Evolutionary conservation across 2,113 vertebrate species (phyloP), one percentile per base, ranked within the genome.

Genomic region (Mungos mungo): DNA sequence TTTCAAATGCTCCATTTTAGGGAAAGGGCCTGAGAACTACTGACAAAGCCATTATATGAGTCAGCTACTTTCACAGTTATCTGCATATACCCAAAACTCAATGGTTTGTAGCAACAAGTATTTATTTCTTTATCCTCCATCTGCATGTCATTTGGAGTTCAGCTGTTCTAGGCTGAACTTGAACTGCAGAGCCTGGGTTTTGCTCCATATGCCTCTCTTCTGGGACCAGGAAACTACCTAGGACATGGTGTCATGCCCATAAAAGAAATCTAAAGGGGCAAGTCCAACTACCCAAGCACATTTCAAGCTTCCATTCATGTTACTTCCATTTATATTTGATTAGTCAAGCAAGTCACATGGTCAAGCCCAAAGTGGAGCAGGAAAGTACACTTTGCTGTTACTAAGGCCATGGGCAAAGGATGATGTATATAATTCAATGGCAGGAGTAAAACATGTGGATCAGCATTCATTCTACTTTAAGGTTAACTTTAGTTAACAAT

Each of bases 211-310:
- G 3, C 76, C 93, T 93, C 10, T 77, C 47, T 85, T 88, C 82
- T 72, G 65, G 45, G n/a, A 88, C 15, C 12, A 65, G 31, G 11
- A 77, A 11, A 16, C 77, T 76, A 65, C 65, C 27, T 16, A 65
- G n/a, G 14, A 82, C 23, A 66, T 86, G 14, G 29, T 90, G 13
- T 71, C 27, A 45, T 84, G n/a, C 3, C 52, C 83, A 1, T 63
- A 90, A 45, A 18, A 72, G 45, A 96, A 97, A 80, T n/a, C 41
- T 21, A 80, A 23, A 95, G 54, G 68, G 45, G 9, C 27, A 93
- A 72, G 45, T 79, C 31, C 45, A 81, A 31, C 45, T 7, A 29
- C 65, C 23, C 9, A 93, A 65, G 66, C 33, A 86, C 41, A 68
- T 95, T 87, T 94, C 35, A 76, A 69, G 10, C 18, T 7, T 86